Percentiles rank a stretch among this genome's conserved stretches.
Evolutionary conservation across 2,888 invertebrate species (phyloP).

Genomic region (Endotricha flammealis): DNA sequence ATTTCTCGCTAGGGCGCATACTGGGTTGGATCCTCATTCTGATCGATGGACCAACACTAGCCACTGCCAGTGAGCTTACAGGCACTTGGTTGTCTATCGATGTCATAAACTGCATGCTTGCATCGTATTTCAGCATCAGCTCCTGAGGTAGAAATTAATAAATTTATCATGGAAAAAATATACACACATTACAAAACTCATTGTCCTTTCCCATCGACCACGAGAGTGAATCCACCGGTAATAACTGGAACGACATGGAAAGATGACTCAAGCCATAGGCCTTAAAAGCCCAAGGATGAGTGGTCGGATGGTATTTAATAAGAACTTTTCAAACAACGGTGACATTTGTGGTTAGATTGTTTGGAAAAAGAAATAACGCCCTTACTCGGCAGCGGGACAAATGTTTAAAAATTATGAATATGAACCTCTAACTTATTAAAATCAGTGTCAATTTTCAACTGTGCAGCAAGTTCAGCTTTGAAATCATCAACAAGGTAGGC

Average conservation of each 20-base stretch:
- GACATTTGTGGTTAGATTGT: too few relatives aligned
- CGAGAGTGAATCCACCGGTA: too few relatives aligned
- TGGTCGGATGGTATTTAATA: too few relatives aligned
- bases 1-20: conserved; percentile 38
- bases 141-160: conserved; percentile 32
- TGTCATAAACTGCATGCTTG: conserved; percentile 30
- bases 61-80: conserved; percentile 22
- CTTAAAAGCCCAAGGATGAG: too few relatives aligned
- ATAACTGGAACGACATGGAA: too few relatives aligned
- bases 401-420: not conserved
- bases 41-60: conserved; percentile 23
- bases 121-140: conserved; percentile 40
- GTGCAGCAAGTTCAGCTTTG: conserved; percentile 37
- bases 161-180: too few relatives aligned
- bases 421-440: conserved; percentile 42
- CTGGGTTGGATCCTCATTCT: conserved; percentile 25
- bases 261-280: too few relatives aligned
- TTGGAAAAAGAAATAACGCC: too few relatives aligned
- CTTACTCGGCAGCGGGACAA: too few relatives aligned
- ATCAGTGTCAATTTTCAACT: conserved; percentile 46
- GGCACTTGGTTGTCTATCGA: conserved; percentile 25
- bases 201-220: too few relatives aligned
- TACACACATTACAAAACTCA: too few relatives aligned
- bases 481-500: conserved; percentile 55
- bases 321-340: too few relatives aligned